Base-by-base conservation (phyloP, 2,113 vertebrate species). In the Takifugu flavidus region DNA sequence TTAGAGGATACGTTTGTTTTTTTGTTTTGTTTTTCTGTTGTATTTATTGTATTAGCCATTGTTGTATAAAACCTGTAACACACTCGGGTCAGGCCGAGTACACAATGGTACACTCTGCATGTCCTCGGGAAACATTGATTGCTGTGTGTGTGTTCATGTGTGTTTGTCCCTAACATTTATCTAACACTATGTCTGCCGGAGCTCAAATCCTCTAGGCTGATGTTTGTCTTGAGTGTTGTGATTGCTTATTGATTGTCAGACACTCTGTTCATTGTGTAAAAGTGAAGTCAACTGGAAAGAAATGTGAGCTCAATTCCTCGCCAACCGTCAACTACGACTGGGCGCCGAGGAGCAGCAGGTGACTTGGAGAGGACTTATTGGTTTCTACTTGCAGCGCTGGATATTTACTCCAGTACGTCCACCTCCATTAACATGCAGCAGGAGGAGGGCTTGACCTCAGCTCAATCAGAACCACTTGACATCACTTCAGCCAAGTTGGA, bases 401-500 rank as follows among this genome's bases (percentile, higher is more conserved):
- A 56, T 68, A 26, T 58, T 65, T 52, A 65, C 51, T 63, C 6
- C 50, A 63, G 49, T 70, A 53, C 55, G 55, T 50, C 44, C 34
- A 53, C 29, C 14, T 61, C 57, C 14, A 56, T 66, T 71, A 64
- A 55, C 13, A 45, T 46, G 42, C 61, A n/a, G 47, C 47, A 55
- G 50, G 26, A 54, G 25, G 26, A 44, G 25, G 15, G 14, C 62
- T 62, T 62, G 59, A 77, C 54, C 59, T 65, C 43, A 8, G 45
- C 27, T 14, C 47, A 13, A n/a, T 15, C 8, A 44, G 58, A 56
- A 54, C 67, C 62, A 59, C 80, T 59, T 71, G 66, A 81, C 75
- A 73, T 70, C 7, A 3, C 6, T 57, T 70, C 49, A 71, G 28
- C 15, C 13, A 20, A 31, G 46, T 59, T 34, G 59, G n/a, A 39